Evolutionary conservation across 2,888 invertebrate genomes (phyloP), one percentile per base, ranked within the genome.

Genomic region (Keiferia lycopersicella): DNA sequence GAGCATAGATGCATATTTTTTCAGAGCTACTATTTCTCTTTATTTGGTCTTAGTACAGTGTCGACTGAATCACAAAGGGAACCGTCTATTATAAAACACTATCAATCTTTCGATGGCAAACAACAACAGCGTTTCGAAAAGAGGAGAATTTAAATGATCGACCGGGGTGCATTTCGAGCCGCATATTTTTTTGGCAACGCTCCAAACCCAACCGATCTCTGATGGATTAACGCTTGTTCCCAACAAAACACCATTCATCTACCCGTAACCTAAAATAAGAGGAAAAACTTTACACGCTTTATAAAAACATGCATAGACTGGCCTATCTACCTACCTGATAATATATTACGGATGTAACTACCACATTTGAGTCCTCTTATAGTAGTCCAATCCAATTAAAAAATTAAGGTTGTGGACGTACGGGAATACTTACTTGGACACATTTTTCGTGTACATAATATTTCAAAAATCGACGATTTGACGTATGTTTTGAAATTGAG

Each of bases 181-280:
- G 67, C 66, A 65, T 64, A 65, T 76, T 65, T 34, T 72, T 81
- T 82, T n/a, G 80, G 80, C 77, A 65, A 63, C 62, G 66, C 62
- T 80, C 82, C 81, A 81, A 34, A 34, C 56, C 56, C 16, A 53
- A 79, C 70, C 67, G 72, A 77, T 77, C 74, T 72, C 69, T 74
- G 75, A 80, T 78, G 70, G 76, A 78, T 79, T 78, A 77, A 75
- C 72, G 73, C 73, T 71, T 72, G 75, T 75, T 77, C 75, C 73
- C 71, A 65, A 71, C 75, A 74, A 74, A 79, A 76, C 79, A 74
- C 76, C 76, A 79, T 80, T 76, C 75, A 78, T 78, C 77, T 74
- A 26, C 41, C 58, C 61, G 30, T 45, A 11, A 22, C 4, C 26
- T 51, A 20, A 53, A 60, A 64, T 59, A 41, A 64, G 12, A 45